A percentile compares a stretch with the other conserved stretches of the same genome.
Conservation (phyloP, 2,888 invertebrate species). For the Drosophila monieri region DNA sequence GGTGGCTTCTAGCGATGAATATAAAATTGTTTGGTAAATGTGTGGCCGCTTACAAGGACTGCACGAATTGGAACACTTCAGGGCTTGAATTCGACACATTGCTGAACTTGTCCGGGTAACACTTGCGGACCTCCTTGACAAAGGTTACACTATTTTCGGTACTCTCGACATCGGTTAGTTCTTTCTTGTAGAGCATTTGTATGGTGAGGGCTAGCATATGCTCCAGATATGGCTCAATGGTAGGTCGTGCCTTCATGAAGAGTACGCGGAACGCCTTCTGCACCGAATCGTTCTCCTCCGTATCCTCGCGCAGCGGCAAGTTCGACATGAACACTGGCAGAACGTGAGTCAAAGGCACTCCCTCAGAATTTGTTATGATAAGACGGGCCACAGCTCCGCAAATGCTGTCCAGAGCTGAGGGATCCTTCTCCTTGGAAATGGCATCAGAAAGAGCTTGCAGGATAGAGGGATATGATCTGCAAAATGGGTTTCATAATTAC, state of each 20-base stretch:
- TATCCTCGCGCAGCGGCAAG: slow-evolving; percentile 90
- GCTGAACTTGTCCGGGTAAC: slow-evolving; percentile 86
- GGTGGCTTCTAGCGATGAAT: slow-evolving; percentile 8
- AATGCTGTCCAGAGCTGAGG: slow-evolving; percentile 90
- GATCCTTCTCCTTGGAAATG: slow-evolving; percentile 87
- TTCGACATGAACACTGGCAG: slow-evolving; percentile 89
- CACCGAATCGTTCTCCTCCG: slow-evolving; percentile 89
- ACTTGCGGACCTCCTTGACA: slow-evolving; percentile 85
- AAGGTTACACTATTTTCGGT: slow-evolving; percentile 84
- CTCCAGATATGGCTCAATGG: slow-evolving; percentile 85
- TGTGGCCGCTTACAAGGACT: slow-evolving; percentile 67
- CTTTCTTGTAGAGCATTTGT: slow-evolving; percentile 86
- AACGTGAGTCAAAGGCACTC: slow-evolving; percentile 89
- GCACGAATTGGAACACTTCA: slow-evolving; percentile 79
- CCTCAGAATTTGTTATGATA: slow-evolving; percentile 87
- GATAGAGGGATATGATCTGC: slow-evolving; percentile 85
- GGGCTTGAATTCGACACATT: slow-evolving; percentile 82
- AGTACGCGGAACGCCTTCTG: slow-evolving; percentile 87
- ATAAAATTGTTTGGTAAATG: background rate
- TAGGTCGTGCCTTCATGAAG: slow-evolving; percentile 86
- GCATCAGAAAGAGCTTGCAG: slow-evolving; percentile 87
- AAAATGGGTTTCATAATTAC: background rate
- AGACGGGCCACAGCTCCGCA: slow-evolving; percentile 91
- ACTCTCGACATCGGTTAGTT: slow-evolving; percentile 82
- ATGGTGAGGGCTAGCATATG: slow-evolving; percentile 86